Evolutionary conservation across 2,113 vertebrate species (phyloP).

Genomic region (Pomatorhinus ruficollis): DNA sequence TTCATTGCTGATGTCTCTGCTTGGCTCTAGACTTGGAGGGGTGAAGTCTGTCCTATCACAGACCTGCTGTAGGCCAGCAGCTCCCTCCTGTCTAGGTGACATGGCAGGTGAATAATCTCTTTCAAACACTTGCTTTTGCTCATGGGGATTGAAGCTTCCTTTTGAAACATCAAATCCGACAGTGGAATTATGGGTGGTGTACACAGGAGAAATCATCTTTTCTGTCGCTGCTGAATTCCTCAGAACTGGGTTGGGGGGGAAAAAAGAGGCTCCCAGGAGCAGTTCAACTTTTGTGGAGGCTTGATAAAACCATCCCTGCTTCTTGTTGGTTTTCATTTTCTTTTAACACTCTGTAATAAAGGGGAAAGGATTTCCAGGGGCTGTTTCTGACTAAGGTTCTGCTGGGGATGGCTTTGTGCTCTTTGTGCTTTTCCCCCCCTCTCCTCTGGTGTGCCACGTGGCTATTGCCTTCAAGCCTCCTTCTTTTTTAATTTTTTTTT

Average conservation of each 20-base stretch:
- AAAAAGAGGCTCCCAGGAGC: not conserved
- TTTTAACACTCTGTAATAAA: not conserved
- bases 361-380: not conserved
- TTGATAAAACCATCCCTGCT: not conserved
- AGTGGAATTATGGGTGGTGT: not conserved
- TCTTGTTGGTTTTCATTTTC: slow-evolving; percentile 15
- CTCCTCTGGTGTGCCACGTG: not conserved
- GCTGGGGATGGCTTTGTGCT: not conserved
- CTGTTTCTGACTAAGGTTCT: not conserved
- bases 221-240: not conserved
- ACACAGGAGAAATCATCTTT: not conserved
- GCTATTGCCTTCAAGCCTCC: not conserved
- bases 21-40: not conserved
- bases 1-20: not conserved
- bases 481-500: not conserved
- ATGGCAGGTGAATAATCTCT: slow-evolving; percentile 3
- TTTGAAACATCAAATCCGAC: not conserved
- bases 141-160: not conserved
- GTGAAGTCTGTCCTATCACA: not conserved
- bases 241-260: not conserved
- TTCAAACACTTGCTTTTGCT: slow-evolving; percentile 12
- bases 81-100: not conserved
- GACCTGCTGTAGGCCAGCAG: not conserved
- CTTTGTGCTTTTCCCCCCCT: rapidly evolving
- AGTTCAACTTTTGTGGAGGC: not conserved